Percentiles rank a stretch among this genome's conserved stretches.
Conservation (phyloP, 2,888 invertebrate genomes). For the Tetranychus piercei region DNA sequence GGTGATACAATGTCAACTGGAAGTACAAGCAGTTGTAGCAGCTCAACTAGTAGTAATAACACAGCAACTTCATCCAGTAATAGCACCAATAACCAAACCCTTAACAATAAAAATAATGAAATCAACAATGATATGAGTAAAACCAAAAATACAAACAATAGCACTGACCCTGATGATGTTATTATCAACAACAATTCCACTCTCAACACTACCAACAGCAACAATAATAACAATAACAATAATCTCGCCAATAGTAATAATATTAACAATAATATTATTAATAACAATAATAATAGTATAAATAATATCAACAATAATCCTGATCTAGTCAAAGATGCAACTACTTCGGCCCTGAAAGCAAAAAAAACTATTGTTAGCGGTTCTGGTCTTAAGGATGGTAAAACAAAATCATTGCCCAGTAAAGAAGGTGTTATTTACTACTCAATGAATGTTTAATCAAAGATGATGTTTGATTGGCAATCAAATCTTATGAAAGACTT, state of each 20-base stretch:
- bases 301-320: conserved; percentile 10
- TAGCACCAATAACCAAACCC: conserved; percentile 15
- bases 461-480: not conserved
- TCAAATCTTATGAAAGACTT: not conserved
- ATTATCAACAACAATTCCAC: not conserved
- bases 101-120: conserved; percentile 17
- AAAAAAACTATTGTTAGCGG: not conserved
- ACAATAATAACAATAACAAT: not conserved
- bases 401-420: not conserved
- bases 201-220: not conserved
- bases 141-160: not conserved
- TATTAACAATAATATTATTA: not conserved
- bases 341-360: conserved; percentile 7
- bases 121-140: conserved; percentile 17
- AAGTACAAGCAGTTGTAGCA: not conserved
- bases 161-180: not conserved
- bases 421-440: conserved; percentile 25
- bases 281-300: not conserved
- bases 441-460: conserved; percentile 25
- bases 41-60: not conserved
- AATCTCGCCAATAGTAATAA: not conserved
- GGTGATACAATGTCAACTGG: not conserved
- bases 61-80: not conserved
- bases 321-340: conserved; percentile 15
- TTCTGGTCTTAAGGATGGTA: conserved; percentile 7